Base-by-base conservation (phyloP, 2,888 invertebrate species). In the Apoda limacodes region DNA sequence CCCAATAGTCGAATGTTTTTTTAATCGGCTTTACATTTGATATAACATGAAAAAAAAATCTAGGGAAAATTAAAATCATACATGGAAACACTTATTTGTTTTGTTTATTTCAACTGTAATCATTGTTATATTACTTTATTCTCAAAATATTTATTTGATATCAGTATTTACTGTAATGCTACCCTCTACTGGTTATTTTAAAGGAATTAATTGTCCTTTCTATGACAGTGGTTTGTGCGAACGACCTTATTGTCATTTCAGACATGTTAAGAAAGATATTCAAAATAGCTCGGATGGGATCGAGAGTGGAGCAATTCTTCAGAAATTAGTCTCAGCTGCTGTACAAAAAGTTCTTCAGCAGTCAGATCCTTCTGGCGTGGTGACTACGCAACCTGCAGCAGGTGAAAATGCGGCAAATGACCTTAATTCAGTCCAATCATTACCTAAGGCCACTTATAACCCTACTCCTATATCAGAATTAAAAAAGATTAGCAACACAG, bases 221-320 rank as follows among this genome's bases (percentile, higher is more conserved):
- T 93, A 86, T 63, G 87, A 89, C 53, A 86, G 82, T 59, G 89
- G 88, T 39, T 74, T 85, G 28, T 96, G 96, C 72, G 89, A 89
- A 47, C 83, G 96, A 52, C 94, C 95, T 12, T 93, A 95, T 70
- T 96, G 96, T 75, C 95, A 95, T 75, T 96, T 92, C 68, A 88
- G 91, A 57, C 96, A 96, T 70, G 83, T 86, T 45, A 89, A 86
- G 55, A 89, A 87, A 80, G 91, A 91, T 82, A 51, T 55, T 38
- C 64, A 64, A 39, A 70, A 63, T 43, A 56, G 66, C 34, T 39
- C 53, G 37, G 69, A 75, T 34, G 68, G 69, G 24, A 56, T 82
- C 37, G 70, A 82, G 49, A 71, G 72, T 66, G 69, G 78, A 40
- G 75, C 78, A 38, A 82, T 82, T 44, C 54, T 85, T 39, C 82